phyloP scores from a whole-genome alignment of 2,888 invertebrate species.

The Vesta saturnalis region DNA sequence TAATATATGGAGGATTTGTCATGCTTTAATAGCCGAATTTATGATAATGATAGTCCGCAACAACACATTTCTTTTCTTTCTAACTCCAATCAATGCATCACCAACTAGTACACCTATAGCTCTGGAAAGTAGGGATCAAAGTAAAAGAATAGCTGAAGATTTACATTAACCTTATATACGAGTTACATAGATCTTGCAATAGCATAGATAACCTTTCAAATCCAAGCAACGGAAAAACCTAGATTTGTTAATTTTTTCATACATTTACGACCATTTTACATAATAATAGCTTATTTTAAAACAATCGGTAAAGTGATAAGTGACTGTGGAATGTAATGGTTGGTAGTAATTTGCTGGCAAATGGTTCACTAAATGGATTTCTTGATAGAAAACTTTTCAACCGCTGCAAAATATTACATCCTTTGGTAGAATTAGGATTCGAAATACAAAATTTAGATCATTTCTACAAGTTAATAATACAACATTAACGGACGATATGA shows the following conservation, averaged over 20 bases:
- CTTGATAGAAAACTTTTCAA: constrained; percentile 50
- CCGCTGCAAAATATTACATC: constrained; percentile 47
- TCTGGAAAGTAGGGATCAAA: constrained; percentile 44
- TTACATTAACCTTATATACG: constrained; percentile 38
- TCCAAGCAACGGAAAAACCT: constrained; percentile 46
- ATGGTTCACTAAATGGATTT: constrained; percentile 46
- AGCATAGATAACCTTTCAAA: constrained; percentile 46
- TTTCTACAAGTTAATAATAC: constrained; percentile 22
- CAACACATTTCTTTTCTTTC: background rate
- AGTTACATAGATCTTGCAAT: constrained; percentile 53
- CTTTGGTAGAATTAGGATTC: constrained; percentile 31
- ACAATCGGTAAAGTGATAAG: constrained; percentile 47
- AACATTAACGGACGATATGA: constrained; percentile 16
- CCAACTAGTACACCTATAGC: constrained; percentile 35
- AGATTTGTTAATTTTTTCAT: constrained; percentile 52
- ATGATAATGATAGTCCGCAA: background rate
- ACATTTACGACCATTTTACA: constrained; percentile 52
- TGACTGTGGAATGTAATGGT: constrained; percentile 42
- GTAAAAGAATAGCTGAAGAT: constrained; percentile 43
- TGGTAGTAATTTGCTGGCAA: constrained; percentile 44
- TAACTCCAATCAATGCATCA: no score
- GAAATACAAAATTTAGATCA: constrained; percentile 31
- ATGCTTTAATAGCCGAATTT: background rate
- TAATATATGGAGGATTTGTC: background rate
- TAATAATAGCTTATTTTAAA: constrained; percentile 47